These are phyloP conservation scores for Karalla daura DNA, from an alignment of 2,797 vertebrate species.

Conservation along the genomic window DNA sequence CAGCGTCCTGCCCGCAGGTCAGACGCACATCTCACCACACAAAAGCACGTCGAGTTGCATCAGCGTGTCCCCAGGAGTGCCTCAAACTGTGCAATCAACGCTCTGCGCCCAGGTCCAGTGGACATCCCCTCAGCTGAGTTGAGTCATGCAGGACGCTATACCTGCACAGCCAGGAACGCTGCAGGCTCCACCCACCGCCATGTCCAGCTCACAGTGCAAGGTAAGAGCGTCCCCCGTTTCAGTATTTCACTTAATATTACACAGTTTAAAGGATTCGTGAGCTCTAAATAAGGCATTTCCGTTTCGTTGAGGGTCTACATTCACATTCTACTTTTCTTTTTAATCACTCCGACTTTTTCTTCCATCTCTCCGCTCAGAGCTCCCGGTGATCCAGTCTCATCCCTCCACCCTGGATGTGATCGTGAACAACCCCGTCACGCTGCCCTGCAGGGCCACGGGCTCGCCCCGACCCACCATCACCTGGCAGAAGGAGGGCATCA, in stretches of 20 bases:
- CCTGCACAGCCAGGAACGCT: slow-evolving; percentile 87
- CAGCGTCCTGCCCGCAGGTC: slow-evolving; percentile 91
- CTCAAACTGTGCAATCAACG: too few species aligned
- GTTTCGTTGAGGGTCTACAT: too few species aligned
- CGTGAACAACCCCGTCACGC: slow-evolving; percentile 87
- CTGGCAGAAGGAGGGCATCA: slow-evolving; percentile 98
- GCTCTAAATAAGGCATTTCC: too few species aligned
- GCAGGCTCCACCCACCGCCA: slow-evolving; percentile 92
- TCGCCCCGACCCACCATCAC: slow-evolving; percentile 90
- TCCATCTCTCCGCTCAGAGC: slow-evolving; percentile 78
- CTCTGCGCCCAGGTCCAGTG: slow-evolving; percentile 84
- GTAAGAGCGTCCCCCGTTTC: slow-evolving; percentile 73
- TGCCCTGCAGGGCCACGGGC: slow-evolving; percentile 91
- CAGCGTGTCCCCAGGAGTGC: too few species aligned
- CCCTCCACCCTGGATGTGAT: slow-evolving; percentile 88
- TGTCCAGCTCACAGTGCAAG: slow-evolving; percentile 89
- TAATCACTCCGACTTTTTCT: neutral
- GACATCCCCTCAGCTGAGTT: slow-evolving; percentile 89
- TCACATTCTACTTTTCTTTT: neutral
- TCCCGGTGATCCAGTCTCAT: slow-evolving; percentile 89
- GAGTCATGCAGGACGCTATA: slow-evolving; percentile 89
- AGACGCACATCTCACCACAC: too few species aligned
- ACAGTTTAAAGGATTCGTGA: neutral
- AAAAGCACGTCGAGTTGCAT: too few species aligned
- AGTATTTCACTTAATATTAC: neutral